phyloP scores from a whole-genome alignment of 35 echinoderm and acorn worm species.

The Apostichopus parvimensis region DNA sequence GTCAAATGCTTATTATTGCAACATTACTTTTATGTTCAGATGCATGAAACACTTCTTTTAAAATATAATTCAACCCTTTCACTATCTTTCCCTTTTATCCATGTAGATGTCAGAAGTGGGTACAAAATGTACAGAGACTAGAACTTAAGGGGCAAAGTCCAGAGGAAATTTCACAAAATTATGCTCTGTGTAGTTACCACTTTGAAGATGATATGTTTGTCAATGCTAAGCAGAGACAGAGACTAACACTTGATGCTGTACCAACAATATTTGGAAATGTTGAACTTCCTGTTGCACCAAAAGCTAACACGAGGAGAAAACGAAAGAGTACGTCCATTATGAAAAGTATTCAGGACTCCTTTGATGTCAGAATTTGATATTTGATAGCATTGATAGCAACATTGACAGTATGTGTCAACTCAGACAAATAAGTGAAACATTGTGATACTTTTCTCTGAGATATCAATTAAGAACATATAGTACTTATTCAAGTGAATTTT shows the following conservation, averaged over 20 bases:
- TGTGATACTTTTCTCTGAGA: too few relatives aligned
- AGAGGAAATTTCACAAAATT: conserved; percentile 9
- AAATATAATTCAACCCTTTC: too few relatives aligned
- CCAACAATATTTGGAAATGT: conserved; percentile 18
- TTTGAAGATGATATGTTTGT: conserved; percentile 48
- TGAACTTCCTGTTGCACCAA: background rate
- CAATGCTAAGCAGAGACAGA: conserved; percentile 31
- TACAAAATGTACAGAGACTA: conserved; percentile 8
- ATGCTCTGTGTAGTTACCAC: conserved; percentile 12
- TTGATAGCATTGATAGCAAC: too few relatives aligned
- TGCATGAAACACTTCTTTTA: too few relatives aligned
- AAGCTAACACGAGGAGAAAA: background rate
- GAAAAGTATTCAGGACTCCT: background rate
- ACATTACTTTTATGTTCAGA: too few relatives aligned
- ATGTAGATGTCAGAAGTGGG: background rate
- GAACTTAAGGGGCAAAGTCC: background rate
- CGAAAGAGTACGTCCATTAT: background rate
- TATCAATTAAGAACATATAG: too few relatives aligned
- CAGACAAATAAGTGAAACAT: too few relatives aligned
- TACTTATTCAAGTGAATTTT: too few relatives aligned
- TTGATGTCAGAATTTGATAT: too few relatives aligned
- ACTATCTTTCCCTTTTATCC: background rate
- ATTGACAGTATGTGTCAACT: too few relatives aligned
- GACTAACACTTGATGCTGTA: conserved; percentile 3
- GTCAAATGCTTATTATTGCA: too few relatives aligned